A percentile compares a stretch with the other conserved stretches of the same genome.
Evolutionary conservation across 2,888 invertebrate species (phyloP).

Genomic region (Macrosiphum euphorbiae): DNA sequence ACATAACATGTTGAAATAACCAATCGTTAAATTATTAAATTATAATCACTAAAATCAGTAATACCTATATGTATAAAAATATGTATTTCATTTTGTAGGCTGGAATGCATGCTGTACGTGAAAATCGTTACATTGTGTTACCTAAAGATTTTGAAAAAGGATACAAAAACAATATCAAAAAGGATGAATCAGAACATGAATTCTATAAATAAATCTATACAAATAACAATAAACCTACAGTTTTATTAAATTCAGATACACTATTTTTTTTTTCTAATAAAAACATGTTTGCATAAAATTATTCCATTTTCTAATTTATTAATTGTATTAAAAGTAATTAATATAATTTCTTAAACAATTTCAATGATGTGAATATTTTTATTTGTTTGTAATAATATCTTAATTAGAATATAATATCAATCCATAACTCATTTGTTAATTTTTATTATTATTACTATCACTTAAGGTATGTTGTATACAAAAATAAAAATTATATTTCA

Average conservation of each 20-base stretch:
- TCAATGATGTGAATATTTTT: conserved; percentile 13
- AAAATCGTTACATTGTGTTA: conserved; percentile 98
- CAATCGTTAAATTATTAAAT: background rate
- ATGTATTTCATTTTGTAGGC: conserved; percentile 74
- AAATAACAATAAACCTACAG: background rate
- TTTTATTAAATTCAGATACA: background rate
- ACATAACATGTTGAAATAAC: no score
- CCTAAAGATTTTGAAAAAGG: conserved; percentile 99
- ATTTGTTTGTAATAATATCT: conserved; percentile 30
- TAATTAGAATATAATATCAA: conserved; percentile 18
- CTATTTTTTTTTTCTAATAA: background rate
- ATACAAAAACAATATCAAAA: conserved; percentile 99
- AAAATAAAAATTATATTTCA: background rate
- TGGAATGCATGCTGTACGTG: conserved; percentile 99
- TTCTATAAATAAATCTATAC: conserved; percentile 90
- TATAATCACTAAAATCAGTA: background rate
- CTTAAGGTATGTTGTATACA: background rate
- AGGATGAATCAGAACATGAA: conserved; percentile 99
- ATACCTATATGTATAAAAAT: background rate
- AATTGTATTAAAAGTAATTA: conserved; percentile 20
- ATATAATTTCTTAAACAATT: conserved; percentile 38
- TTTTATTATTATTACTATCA: background rate
- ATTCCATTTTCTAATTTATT: conserved; percentile 28
- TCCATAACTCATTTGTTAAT: background rate
- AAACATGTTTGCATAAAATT: background rate